Percentiles rank a stretch among this genome's conserved stretches.
These are phyloP conservation scores for Meghimatium bilineatum DNA, from an alignment of 2,888 invertebrate species.

Conservation along the genomic window DNA sequence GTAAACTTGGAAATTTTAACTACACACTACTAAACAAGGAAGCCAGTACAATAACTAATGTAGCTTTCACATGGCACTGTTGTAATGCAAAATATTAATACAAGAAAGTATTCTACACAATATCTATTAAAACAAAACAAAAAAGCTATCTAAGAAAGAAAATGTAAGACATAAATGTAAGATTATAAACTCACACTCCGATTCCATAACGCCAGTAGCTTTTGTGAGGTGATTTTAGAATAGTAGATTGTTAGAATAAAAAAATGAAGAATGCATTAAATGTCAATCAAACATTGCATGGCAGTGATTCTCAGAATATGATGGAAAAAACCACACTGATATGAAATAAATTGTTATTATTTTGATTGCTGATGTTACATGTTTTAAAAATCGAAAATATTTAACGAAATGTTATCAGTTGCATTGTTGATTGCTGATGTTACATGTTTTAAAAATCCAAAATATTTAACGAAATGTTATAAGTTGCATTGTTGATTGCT, in stretches of 20 bases:
- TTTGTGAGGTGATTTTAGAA: slow-evolving; percentile 27
- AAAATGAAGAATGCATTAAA: no score
- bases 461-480: not conserved
- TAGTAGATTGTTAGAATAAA: not conserved
- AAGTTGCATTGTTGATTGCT: not conserved
- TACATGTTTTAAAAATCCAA: no score
- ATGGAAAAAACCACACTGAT: not conserved
- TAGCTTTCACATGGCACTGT: no score
- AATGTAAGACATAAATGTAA: not conserved
- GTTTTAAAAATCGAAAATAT: no score
- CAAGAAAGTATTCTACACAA: not conserved
- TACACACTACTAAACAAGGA: no score
- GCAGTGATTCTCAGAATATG: not conserved
- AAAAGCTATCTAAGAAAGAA: not conserved
- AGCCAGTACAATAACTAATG: no score
- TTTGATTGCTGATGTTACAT: not conserved
- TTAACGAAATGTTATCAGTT: not conserved
- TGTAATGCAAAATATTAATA: not conserved
- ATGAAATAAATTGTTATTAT: not conserved
- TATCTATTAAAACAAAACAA: not conserved
- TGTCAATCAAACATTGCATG: no score
- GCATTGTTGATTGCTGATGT: not conserved
- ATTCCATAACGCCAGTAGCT: slow-evolving; percentile 71
- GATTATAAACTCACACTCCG: slow-evolving; percentile 64
- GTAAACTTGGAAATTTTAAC: no score